phyloP scores from a whole-genome alignment of 1,140 invertebrate genomes.

The Temnothorax curvispinosus region DNA sequence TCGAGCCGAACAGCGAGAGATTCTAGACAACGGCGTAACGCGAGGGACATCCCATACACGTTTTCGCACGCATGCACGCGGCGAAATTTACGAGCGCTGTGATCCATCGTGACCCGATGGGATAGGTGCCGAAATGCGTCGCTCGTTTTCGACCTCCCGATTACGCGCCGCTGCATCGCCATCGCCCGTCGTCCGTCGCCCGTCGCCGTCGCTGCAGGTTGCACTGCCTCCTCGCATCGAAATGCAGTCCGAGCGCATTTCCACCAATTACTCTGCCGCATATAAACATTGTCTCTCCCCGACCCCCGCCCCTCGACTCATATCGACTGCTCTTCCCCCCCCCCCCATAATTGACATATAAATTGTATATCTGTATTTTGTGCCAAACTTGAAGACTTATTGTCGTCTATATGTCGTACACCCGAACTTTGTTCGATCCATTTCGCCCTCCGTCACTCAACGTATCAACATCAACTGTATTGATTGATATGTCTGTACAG shows the following conservation, averaged over 20 bases:
- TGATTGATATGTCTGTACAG: conserved; percentile 65
- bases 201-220: conserved; percentile 35
- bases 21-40: neutral
- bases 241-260: conserved; percentile 64
- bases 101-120: conserved; percentile 8
- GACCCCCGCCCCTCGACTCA: neutral
- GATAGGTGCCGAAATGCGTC: conserved; percentile 31
- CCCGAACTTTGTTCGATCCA: conserved; percentile 54
- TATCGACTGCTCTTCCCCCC: conserved; percentile 28
- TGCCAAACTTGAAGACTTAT: conserved; percentile 20
- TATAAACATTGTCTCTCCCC: conserved; percentile 56
- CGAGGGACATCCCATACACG: neutral
- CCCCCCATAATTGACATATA: conserved; percentile 15
- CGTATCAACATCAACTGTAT: conserved; percentile 57
- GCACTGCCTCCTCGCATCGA: conserved; percentile 22
- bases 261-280: conserved; percentile 57
- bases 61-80: conserved; percentile 32
- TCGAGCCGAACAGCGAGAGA: neutral
- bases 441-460: conserved; percentile 62
- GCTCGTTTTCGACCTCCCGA: conserved; percentile 24
- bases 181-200: no score
- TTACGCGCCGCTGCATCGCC: neutral
- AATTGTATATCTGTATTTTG: conserved; percentile 42
- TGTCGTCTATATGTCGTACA: conserved; percentile 43
- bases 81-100: conserved; percentile 29